phyloP scores from a whole-genome alignment of 2,797 vertebrate genomes.

The Mus spretus region DNA sequence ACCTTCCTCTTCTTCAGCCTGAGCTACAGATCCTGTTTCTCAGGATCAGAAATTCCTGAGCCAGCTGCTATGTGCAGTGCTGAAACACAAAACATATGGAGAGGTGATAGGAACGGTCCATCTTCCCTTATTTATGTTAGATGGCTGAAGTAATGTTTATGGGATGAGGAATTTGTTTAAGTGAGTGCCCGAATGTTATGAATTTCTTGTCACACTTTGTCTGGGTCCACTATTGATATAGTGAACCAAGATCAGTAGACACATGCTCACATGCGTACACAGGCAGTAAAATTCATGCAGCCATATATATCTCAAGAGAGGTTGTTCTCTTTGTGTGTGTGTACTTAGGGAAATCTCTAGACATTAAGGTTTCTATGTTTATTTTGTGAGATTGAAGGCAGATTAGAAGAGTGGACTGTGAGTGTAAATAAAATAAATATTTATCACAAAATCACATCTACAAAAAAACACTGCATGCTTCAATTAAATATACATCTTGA shows the following conservation, averaged over 20 bases:
- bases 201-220: constrained; percentile 83
- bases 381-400: constrained; percentile 8
- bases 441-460: constrained; percentile 31
- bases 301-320: neutral
- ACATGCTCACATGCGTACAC: constrained; percentile 35
- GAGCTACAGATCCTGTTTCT: constrained; percentile 87
- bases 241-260: constrained; percentile 71
- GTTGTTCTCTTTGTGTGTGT: neutral
- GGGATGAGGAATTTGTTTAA: constrained; percentile 89
- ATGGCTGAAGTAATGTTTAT: constrained; percentile 89
- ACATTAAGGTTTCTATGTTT: neutral
- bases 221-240: constrained; percentile 80
- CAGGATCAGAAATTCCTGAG: constrained; percentile 87
- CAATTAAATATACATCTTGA: neutral
- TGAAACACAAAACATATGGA: constrained; percentile 90
- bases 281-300: constrained; percentile 16
- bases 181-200: constrained; percentile 87
- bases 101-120: constrained; percentile 88
- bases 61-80: constrained; percentile 87
- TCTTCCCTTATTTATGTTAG: constrained; percentile 89
- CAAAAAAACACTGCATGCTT: constrained; percentile 43
- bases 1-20: constrained; percentile 84
- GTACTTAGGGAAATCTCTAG: constrained; percentile 45
- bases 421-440: constrained; percentile 54
- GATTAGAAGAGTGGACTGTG: neutral